phyloP scores from a whole-genome alignment of 2,797 vertebrate species.

The Microhierax caerulescens region DNA sequence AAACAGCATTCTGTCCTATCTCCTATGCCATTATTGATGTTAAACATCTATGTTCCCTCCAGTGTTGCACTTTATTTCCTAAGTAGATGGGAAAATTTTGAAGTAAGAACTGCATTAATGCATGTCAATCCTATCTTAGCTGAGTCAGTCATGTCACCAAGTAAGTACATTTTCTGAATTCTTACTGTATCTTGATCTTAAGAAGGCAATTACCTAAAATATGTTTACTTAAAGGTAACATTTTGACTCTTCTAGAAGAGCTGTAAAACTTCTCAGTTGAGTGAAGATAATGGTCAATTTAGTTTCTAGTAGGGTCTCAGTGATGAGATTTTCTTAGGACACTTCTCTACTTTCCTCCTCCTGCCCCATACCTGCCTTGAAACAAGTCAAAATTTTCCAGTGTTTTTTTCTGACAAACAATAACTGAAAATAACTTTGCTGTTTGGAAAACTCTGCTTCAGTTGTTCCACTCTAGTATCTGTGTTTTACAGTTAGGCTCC shows the following conservation, averaged over 20 bases:
- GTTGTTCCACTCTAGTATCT: not conserved
- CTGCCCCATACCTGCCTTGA: not conserved
- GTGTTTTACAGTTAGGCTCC: not conserved
- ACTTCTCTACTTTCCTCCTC: not conserved
- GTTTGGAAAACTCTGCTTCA: not conserved
- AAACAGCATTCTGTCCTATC: not conserved
- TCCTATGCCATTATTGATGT: not conserved
- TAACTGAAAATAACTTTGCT: not conserved
- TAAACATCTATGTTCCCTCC: not conserved
- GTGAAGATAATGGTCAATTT: not conserved
- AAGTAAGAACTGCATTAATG: not conserved
- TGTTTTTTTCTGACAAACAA: not conserved
- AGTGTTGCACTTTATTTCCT: not conserved
- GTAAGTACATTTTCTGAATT: not conserved
- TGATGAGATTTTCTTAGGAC: not conserved
- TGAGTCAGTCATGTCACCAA: not conserved
- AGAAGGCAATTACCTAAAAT: not conserved
- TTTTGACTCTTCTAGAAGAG: not conserved
- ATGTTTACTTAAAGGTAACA: not conserved
- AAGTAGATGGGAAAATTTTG: not conserved
- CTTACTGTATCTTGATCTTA: not conserved
- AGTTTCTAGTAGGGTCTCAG: not conserved
- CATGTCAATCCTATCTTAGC: not conserved
- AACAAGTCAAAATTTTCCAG: not conserved
- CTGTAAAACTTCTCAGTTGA: not conserved